Evolutionary conservation across 2,797 vertebrate genomes (phyloP).

Genomic region (Cichlasoma orientale): DNA sequence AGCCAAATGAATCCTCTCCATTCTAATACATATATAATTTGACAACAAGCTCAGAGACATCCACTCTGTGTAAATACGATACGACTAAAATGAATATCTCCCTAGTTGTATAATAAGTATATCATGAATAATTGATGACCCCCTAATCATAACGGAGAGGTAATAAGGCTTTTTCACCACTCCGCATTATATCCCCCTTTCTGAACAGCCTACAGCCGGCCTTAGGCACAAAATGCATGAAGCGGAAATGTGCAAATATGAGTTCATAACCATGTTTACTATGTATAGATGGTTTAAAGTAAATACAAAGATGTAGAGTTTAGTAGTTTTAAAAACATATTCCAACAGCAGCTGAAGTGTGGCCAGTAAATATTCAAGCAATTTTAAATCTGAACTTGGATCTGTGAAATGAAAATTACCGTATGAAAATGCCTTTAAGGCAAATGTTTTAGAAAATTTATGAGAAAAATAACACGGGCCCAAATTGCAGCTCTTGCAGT

Average conservation of each 20-base stretch:
- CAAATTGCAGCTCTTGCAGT: constrained; percentile 10
- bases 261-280: constrained; percentile 32
- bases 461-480: constrained; percentile 6
- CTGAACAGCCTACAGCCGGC: constrained; percentile 24
- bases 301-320: constrained; percentile 11
- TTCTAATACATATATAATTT: constrained; percentile 76
- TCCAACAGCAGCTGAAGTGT: neutral
- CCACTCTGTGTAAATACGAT: constrained; percentile 64
- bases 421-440: neutral
- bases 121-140: constrained; percentile 71
- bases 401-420: constrained; percentile 16
- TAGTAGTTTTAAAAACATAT: constrained; percentile 13
- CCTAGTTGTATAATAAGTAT: constrained; percentile 60
- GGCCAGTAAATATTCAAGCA: constrained; percentile 24
- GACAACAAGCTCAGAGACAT: constrained; percentile 68
- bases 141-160: constrained; percentile 68
- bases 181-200: constrained; percentile 38
- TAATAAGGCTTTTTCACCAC: constrained; percentile 55
- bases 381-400: constrained; percentile 24
- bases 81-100: constrained; percentile 65
- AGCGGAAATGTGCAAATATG: constrained; percentile 39
- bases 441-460: constrained; percentile 14
- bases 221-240: constrained; percentile 20
- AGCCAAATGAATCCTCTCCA: constrained; percentile 73
- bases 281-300: constrained; percentile 6